Percentiles rank a stretch among this genome's conserved stretches.
phyloP scores from a whole-genome alignment of 2,797 vertebrate genomes.

The Dallia pectoralis region DNA sequence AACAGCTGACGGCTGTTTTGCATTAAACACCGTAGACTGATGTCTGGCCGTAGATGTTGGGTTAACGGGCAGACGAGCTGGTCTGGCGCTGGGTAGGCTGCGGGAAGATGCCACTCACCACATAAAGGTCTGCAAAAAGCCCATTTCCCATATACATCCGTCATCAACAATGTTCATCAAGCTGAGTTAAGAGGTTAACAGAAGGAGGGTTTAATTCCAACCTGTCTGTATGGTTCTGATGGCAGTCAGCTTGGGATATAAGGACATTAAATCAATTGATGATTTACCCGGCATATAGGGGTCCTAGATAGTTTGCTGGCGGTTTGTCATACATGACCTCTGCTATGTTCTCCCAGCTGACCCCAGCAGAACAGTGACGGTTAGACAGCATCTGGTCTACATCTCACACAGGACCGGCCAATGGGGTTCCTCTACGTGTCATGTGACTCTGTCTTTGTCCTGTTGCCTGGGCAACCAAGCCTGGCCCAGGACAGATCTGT shows the following conservation, averaged over 20 bases:
- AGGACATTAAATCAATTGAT: neutral
- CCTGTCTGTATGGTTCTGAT: neutral
- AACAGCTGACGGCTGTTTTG: neutral
- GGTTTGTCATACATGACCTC: neutral
- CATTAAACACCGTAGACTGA: conserved; percentile 29
- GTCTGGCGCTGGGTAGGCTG: conserved; percentile 15
- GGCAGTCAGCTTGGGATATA: neutral
- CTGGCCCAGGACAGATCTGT: conserved; percentile 11
- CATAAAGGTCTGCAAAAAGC: neutral
- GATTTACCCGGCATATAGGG: neutral
- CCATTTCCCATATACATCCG: neutral
- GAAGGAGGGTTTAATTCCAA: neutral
- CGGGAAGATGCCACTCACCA: conserved; percentile 11
- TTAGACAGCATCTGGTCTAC: neutral
- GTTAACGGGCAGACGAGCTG: conserved; percentile 22
- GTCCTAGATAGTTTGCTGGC: neutral
- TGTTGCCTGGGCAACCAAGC: conserved; percentile 10
- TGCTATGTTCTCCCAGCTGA: neutral
- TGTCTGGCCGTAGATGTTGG: conserved; percentile 11
- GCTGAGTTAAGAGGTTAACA: neutral
- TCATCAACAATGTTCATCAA: neutral
- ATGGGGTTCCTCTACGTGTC: conserved; percentile 8
- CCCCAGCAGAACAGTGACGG: neutral
- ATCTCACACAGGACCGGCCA: conserved; percentile 1
- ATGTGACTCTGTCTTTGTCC: neutral